Evolutionary conservation across 1,140 invertebrate species (phyloP), one percentile per base, ranked within the genome.

Genomic region (Diploscapter pachys): DNA sequence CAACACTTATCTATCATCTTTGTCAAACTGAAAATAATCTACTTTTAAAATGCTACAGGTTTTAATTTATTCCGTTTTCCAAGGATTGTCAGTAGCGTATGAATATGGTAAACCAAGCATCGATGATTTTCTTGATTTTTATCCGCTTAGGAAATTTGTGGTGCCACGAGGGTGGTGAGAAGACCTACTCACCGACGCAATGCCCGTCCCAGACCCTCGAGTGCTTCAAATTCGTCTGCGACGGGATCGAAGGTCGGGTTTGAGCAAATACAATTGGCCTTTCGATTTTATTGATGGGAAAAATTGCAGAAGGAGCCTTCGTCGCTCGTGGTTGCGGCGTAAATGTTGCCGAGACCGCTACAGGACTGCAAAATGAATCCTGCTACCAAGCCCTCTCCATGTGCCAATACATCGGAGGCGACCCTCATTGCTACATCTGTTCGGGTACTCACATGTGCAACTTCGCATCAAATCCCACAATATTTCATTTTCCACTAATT

Each of bases 171-270:
- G 72, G 72, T 31, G 70, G 57, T 50, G 50, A 31, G 4, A n/a
- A 53, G 11, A n/a, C 4, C 49, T 76, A 69, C 75, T 51, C 8
- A 13, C 75, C 75, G 8, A 31, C 62, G 4, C 74, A 78, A 64
- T 76, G 75, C 65, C 61, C 62, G 50, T 8, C 48, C 3, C n/a
- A 49, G 54, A 76, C 75, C 31, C 50, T 76, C 56, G 75, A 76
- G 54, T 76, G 75, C 63, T 76, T 78, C 75, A 76, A 76, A 63
- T 76, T 78, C 55, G 61, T 13, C 11, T 76, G 75, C 63, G 50
- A 67, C 51, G n/a, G 74, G 48, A 70, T 31, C 31, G 31, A 50
- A 8, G 51, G 8, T 13, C 50, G 48, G 9, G 2, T 72, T 65
- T 62, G 9, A n/a, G 63, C 11, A 71, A 67, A 9, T 70, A 11